Conservation (phyloP, 2,888 invertebrate species). For the Odontomyia ornata region DNA sequence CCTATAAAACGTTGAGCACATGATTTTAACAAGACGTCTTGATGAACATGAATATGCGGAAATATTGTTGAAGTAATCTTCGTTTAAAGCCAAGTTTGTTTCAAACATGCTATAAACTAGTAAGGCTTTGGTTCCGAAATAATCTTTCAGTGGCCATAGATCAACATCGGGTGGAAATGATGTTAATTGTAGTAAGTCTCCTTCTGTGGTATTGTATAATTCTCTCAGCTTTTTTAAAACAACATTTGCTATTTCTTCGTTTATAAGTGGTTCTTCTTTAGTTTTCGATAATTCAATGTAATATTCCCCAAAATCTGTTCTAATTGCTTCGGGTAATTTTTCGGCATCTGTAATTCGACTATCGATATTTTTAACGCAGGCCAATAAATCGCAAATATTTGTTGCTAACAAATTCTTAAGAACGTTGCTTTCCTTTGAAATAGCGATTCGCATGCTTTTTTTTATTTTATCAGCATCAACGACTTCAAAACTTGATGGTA, state of each 20-base stretch:
- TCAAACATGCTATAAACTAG: background rate
- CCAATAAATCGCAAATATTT: background rate
- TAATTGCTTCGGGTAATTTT: background rate
- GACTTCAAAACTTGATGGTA: constrained; percentile 58
- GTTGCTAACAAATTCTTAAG: constrained; percentile 50
- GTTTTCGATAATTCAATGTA: background rate
- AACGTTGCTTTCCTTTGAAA: constrained; percentile 53
- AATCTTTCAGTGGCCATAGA: constrained; percentile 50
- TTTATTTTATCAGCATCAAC: constrained; percentile 50
- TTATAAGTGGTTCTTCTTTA: background rate
- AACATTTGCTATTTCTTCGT: background rate
- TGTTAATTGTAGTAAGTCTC: background rate
- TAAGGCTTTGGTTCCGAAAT: constrained; percentile 49
- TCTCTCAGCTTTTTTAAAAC: background rate
- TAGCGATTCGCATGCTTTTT: background rate
- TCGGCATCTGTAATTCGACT: background rate
- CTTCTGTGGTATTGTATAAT: background rate
- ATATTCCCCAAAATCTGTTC: background rate
- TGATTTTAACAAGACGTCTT: background rate
- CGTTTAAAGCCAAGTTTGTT: background rate
- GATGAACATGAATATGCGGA: background rate
- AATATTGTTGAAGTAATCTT: constrained; percentile 14
- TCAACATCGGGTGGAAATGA: background rate
- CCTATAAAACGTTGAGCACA: constrained; percentile 39
- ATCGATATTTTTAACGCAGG: constrained; percentile 4